These are phyloP conservation scores for Festucalex cinctus DNA, from an alignment of 2,113 vertebrate genomes.

Conservation along the genomic window DNA sequence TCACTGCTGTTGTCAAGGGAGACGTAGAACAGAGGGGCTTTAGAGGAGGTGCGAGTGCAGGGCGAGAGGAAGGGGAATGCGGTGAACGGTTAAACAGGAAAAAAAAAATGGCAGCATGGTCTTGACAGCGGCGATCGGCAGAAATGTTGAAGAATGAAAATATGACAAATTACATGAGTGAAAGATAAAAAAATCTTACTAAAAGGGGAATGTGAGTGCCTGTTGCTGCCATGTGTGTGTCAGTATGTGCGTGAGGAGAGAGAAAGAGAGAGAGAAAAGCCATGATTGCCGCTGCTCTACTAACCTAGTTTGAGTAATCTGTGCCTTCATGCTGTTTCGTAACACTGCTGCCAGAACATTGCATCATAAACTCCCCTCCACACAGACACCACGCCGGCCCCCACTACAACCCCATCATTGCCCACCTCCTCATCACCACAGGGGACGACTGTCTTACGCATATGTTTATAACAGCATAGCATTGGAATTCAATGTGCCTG, in stretches of 20 bases:
- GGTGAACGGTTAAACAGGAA: conserved; percentile 5
- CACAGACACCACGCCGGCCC: neutral
- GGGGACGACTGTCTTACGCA: conserved; percentile 15
- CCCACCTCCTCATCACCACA: conserved; percentile 15
- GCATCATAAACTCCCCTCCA: conserved; percentile 61
- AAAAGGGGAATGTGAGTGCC: conserved; percentile 15
- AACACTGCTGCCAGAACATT: conserved; percentile 69
- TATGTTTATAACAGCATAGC: conserved; percentile 10
- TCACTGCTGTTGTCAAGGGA: conserved; percentile 65
- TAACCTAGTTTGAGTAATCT: conserved; percentile 79
- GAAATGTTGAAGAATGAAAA: neutral
- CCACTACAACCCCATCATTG: neutral
- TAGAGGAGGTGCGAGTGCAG: conserved; percentile 34
- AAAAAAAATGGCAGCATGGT: neutral
- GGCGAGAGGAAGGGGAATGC: conserved; percentile 26
- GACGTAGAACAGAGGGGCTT: conserved; percentile 55
- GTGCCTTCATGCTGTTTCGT: conserved; percentile 73
- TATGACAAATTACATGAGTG: conserved; percentile 1
- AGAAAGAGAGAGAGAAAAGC: conserved; percentile 14
- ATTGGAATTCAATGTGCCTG: neutral
- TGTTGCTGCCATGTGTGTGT: conserved; percentile 12
- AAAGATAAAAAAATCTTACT: conserved; percentile 17
- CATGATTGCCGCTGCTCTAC: conserved; percentile 64
- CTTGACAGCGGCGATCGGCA: conserved; percentile 4
- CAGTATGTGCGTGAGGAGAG: conserved; percentile 1